These are phyloP conservation scores for Lamprologus ornatipinnis DNA, from an alignment of 2,113 vertebrate species.

Conservation along the genomic window DNA sequence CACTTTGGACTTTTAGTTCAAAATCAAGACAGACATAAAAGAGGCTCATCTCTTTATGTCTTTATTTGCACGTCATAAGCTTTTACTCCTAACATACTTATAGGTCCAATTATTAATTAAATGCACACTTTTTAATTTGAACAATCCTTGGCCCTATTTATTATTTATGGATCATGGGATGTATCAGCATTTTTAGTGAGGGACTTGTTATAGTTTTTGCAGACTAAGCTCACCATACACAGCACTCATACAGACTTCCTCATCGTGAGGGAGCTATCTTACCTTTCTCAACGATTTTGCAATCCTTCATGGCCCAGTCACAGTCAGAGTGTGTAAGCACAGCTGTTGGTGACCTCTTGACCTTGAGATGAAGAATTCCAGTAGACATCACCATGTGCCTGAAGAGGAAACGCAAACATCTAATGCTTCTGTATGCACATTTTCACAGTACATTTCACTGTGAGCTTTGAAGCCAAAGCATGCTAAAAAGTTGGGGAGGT, in stretches of 20 bases:
- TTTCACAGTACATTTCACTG: neutral
- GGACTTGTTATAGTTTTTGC: neutral
- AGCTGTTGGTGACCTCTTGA: conserved; percentile 1
- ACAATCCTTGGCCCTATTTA: neutral
- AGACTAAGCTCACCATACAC: neutral
- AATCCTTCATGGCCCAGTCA: conserved; percentile 32
- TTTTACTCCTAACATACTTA: neutral
- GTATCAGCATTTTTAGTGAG: neutral
- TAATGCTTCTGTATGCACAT: neutral
- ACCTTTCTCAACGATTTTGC: conserved; percentile 55
- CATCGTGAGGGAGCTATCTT: neutral
- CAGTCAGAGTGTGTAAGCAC: neutral
- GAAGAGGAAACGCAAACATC: neutral
- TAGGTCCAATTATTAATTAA: neutral
- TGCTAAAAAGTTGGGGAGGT: neutral
- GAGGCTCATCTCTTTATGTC: neutral
- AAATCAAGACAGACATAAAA: neutral
- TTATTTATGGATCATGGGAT: neutral
- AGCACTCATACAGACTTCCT: neutral
- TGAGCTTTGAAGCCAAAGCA: neutral
- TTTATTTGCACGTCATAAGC: neutral
- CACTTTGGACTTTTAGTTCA: neutral
- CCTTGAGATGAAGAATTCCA: neutral
- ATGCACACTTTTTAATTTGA: neutral
- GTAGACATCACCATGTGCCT: conserved; percentile 38